Percentiles rank a stretch among this genome's conserved stretches.
These are phyloP conservation scores for Eumerus sabulonum DNA, from an alignment of 2,888 invertebrate species.

Conservation along the genomic window DNA sequence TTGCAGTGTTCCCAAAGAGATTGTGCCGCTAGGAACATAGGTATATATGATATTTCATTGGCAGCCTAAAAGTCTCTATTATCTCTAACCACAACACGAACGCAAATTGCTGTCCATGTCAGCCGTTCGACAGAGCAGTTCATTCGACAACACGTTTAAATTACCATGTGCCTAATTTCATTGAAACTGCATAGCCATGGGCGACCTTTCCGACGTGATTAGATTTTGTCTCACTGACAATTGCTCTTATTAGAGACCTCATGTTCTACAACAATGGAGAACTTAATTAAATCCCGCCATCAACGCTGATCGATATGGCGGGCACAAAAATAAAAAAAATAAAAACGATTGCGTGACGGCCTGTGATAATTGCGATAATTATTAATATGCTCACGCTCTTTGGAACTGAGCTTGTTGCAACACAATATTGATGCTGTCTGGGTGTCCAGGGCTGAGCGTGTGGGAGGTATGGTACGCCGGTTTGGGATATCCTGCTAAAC, in stretches of 20 bases:
- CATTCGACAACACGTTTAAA: neutral
- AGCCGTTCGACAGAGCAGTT: neutral
- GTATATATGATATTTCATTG: no score
- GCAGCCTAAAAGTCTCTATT: neutral
- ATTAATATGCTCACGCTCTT: no score
- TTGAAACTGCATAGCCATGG: neutral
- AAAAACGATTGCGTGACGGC: no score
- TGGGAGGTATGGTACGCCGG: no score
- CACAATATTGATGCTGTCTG: no score
- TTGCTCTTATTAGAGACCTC: neutral
- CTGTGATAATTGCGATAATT: no score
- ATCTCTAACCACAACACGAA: constrained; percentile 4
- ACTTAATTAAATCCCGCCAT: neutral
- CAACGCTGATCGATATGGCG: neutral
- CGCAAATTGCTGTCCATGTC: constrained; percentile 8
- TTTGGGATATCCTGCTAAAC: no score
- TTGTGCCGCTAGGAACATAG: no score
- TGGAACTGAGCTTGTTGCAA: no score
- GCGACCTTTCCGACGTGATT: neutral
- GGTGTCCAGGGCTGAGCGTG: no score
- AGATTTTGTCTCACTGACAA: neutral
- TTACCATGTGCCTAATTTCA: neutral
- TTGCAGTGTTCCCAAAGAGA: no score
- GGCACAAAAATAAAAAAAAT: no score
- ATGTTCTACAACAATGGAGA: neutral